phyloP scores from a whole-genome alignment of 2,113 vertebrate species.

The Ceuthmochares aereus region DNA sequence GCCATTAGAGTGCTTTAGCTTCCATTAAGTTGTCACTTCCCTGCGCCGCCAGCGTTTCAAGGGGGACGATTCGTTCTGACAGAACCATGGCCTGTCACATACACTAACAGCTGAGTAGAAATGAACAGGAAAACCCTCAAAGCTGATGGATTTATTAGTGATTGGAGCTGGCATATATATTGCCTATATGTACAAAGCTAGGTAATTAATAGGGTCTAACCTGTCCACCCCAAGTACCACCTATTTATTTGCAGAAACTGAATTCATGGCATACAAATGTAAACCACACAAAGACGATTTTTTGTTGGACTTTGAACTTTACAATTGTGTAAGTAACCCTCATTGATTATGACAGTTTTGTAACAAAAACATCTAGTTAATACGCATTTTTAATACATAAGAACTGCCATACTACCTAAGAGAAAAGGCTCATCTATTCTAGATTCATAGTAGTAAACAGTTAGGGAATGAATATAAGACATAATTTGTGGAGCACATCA shows the following conservation, averaged over 20 bases:
- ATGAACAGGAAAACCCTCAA: slow-evolving; percentile 70
- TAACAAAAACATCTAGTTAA: background rate
- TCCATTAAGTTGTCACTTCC: slow-evolving; percentile 82
- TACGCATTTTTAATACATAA: background rate
- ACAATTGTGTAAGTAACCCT: background rate
- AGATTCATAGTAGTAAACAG: background rate
- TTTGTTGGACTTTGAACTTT: background rate
- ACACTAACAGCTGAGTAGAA: slow-evolving; percentile 73
- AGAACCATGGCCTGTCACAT: slow-evolving; percentile 73
- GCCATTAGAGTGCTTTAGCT: slow-evolving; percentile 78
- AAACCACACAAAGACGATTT: background rate
- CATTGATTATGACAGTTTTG: background rate
- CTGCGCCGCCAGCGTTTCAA: slow-evolving; percentile 61
- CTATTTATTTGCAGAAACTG: background rate
- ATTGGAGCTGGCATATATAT: slow-evolving; percentile 71
- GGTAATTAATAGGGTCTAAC: slow-evolving; percentile 69
- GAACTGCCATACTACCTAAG: background rate
- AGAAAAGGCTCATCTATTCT: background rate
- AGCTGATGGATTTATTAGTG: slow-evolving; percentile 73
- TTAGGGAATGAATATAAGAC: background rate
- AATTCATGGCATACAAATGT: background rate
- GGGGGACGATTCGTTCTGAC: slow-evolving; percentile 78
- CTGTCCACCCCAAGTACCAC: slow-evolving; percentile 2
- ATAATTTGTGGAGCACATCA: background rate
- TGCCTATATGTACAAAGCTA: slow-evolving; percentile 45